A percentile compares a stretch with the other conserved stretches of the same genome.
Conservation (phyloP, 2,888 invertebrate genomes). For the Willowsia nigromaculata region DNA sequence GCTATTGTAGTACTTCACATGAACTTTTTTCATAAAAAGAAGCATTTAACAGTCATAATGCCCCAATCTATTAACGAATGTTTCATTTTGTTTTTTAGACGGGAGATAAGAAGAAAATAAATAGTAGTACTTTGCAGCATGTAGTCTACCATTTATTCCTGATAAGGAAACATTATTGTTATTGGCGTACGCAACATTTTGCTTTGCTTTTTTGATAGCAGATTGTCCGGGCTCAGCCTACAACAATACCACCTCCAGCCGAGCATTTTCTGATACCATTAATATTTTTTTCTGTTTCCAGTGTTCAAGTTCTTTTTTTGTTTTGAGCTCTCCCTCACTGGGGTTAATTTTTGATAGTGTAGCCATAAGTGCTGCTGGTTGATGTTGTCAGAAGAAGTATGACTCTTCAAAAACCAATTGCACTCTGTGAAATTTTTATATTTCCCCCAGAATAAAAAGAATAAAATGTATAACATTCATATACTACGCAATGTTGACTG, state of each 20-base stretch:
- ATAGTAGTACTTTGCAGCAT: constrained; percentile 1
- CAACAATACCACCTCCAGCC: background rate
- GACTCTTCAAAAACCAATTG: constrained; percentile 1
- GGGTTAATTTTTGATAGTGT: background rate
- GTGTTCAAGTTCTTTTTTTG: background rate
- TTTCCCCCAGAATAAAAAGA: constrained; percentile 49
- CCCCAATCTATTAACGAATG: constrained; percentile 45
- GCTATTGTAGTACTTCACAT: background rate
- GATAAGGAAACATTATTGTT: constrained; percentile 62
- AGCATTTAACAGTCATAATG: constrained; percentile 47
- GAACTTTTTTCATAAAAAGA: background rate
- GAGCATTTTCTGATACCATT: constrained; percentile 7
- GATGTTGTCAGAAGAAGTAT: background rate
- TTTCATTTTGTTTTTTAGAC: background rate
- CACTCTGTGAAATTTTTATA: constrained; percentile 31
- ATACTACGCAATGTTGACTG: background rate
- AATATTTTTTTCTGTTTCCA: constrained; percentile 21
- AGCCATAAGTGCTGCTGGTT: background rate
- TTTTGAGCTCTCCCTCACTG: background rate
- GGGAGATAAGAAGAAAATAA: constrained; percentile 12
- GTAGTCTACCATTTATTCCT: constrained; percentile 34
- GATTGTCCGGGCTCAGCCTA: background rate
- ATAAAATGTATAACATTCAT: constrained; percentile 23
- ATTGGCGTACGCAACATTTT: constrained; percentile 48
- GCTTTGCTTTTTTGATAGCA: background rate